Evolutionary conservation across 2,888 invertebrate species (phyloP).

Genomic region (Venustoraphidia nigricollis): DNA sequence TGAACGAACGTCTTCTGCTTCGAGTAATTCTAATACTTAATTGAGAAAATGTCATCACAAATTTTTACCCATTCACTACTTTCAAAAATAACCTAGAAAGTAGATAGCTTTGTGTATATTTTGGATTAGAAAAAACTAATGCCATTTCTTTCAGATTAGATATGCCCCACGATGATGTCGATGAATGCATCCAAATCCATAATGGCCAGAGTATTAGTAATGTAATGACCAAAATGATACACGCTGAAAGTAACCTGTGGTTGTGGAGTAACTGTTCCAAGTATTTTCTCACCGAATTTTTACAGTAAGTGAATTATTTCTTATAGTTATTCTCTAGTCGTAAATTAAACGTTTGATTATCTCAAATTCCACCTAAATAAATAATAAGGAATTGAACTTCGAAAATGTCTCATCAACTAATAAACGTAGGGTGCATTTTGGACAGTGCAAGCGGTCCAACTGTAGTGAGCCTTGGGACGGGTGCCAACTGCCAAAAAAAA

Average conservation of each 20-base stretch:
- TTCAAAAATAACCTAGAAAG: too few relatives aligned
- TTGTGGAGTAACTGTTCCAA: slow-evolving; percentile 76
- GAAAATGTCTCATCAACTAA: too few relatives aligned
- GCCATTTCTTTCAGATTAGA: slow-evolving; percentile 16
- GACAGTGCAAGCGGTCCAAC: too few relatives aligned
- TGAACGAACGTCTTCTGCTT: not conserved
- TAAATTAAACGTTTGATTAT: not conserved
- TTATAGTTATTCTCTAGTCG: not conserved
- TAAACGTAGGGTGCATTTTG: too few relatives aligned
- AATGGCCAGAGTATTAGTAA: slow-evolving; percentile 33
- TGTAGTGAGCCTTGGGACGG: too few relatives aligned
- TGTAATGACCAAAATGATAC: slow-evolving; percentile 72
- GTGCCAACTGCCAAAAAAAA: too few relatives aligned
- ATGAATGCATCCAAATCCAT: slow-evolving; percentile 44
- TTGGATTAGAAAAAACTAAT: not conserved
- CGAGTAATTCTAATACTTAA: not conserved
- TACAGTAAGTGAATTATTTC: slow-evolving; percentile 48
- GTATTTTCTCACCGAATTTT: slow-evolving; percentile 57
- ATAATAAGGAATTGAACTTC: too few relatives aligned
- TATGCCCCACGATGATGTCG: slow-evolving; percentile 76
- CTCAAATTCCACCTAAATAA: not conserved
- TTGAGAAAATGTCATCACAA: too few relatives aligned
- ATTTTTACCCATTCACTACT: too few relatives aligned
- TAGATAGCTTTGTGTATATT: not conserved
- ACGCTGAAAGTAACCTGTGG: slow-evolving; percentile 46